phyloP scores from a whole-genome alignment of 2,113 vertebrate species.

The Phycodurus eques region DNA sequence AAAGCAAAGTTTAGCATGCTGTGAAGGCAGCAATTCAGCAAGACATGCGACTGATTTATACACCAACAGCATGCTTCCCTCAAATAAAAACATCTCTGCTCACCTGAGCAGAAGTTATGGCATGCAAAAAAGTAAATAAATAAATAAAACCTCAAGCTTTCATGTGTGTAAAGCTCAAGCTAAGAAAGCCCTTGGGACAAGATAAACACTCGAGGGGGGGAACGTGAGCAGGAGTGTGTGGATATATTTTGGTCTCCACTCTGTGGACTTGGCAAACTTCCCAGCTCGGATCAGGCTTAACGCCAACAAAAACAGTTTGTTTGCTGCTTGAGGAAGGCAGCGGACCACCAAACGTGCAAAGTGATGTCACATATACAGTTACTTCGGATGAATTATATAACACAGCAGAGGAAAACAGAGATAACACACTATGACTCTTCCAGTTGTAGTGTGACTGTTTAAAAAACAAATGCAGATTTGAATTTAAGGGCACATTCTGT shows the following conservation, averaged over 20 bases:
- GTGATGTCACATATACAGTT: background rate
- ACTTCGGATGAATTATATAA: background rate
- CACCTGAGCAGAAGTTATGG: background rate
- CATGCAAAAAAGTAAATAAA: background rate
- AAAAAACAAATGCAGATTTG: too few species aligned
- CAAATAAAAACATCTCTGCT: conserved; percentile 1
- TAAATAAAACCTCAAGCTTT: background rate
- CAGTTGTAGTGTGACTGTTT: background rate
- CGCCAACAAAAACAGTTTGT: background rate
- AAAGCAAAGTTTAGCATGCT: conserved; percentile 1
- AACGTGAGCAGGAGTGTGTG: background rate
- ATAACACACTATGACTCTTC: background rate
- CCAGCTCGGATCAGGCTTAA: background rate
- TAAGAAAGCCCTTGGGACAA: background rate
- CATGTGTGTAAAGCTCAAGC: background rate
- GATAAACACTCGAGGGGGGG: background rate
- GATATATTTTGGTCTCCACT: background rate
- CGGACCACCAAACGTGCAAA: background rate
- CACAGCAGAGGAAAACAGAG: background rate
- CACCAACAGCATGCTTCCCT: background rate
- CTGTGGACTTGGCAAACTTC: background rate
- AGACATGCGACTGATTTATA: background rate
- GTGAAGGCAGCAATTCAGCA: conserved; percentile 1
- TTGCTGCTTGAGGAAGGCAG: background rate
- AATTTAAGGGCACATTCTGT: too few species aligned